These are phyloP conservation scores for Alosa sapidissima DNA, from an alignment of 2,797 vertebrate genomes.

Conservation along the genomic window DNA sequence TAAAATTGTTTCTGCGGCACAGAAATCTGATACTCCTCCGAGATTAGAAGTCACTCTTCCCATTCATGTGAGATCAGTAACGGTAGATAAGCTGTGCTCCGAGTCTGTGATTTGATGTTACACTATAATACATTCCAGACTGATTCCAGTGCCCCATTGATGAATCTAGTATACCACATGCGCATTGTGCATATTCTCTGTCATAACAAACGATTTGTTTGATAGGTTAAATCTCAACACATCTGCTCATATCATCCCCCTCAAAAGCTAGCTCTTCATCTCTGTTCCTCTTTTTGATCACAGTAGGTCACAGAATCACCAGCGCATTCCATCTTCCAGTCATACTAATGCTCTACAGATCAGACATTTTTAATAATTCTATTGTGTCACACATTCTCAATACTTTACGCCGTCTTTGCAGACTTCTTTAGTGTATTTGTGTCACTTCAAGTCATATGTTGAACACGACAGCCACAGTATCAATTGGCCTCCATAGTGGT, in stretches of 20 bases:
- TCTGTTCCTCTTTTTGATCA: not conserved
- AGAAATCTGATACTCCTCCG: not conserved
- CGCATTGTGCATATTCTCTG: not conserved
- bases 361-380: too few relatives aligned
- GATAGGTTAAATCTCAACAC: constrained; percentile 17
- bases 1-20: not conserved
- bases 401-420: not conserved
- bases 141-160: not conserved
- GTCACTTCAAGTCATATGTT: not conserved
- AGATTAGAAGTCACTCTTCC: constrained; percentile 19
- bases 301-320: not conserved
- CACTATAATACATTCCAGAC: constrained; percentile 14
- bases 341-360: too few relatives aligned
- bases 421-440: not conserved
- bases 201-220: constrained; percentile 12
- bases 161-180: not conserved
- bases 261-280: not conserved
- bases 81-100: not conserved
- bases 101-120: constrained; percentile 21
- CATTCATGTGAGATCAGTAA: constrained; percentile 18
- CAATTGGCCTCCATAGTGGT: too few relatives aligned
- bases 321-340: not conserved
- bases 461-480: not conserved
- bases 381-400: too few relatives aligned
- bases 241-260: not conserved